A percentile compares a stretch with the other conserved stretches of the same genome.
Evolutionary conservation across 2,888 invertebrate species (phyloP).

Genomic region (Drosophila mayaguana): DNA sequence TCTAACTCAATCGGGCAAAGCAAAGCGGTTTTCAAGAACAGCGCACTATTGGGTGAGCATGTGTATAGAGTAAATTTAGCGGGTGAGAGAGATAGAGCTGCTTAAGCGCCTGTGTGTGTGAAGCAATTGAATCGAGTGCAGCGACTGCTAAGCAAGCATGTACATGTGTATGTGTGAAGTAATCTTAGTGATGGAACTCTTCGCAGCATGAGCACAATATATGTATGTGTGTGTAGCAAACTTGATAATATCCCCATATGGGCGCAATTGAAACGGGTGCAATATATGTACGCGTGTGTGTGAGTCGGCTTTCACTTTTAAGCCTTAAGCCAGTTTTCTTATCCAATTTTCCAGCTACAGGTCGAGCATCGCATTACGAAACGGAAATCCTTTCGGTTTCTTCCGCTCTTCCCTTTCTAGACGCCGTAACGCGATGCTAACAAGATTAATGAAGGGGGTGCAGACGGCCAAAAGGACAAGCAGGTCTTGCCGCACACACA

Average conservation of each 20-base stretch:
- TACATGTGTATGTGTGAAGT: background rate
- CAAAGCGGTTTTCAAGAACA: background rate
- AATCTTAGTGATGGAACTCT: background rate
- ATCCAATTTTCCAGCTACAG: slow-evolving; percentile 51
- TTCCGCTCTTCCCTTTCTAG: slow-evolving; percentile 57
- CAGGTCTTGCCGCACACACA: slow-evolving; percentile 50
- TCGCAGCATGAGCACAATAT: background rate
- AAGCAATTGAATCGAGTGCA: background rate
- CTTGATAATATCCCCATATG: background rate
- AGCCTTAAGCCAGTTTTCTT: slow-evolving; percentile 48
- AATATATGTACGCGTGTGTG: background rate
- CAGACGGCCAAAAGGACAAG: slow-evolving; percentile 49
- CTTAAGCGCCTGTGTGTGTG: background rate
- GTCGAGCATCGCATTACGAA: slow-evolving; percentile 69
- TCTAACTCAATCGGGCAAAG: background rate
- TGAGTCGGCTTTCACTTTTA: slow-evolving; percentile 76
- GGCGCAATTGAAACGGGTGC: background rate
- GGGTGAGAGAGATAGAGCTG: background rate
- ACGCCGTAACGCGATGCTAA: slow-evolving; percentile 54
- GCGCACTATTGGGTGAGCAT: background rate
- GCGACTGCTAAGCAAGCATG: background rate
- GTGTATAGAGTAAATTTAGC: background rate
- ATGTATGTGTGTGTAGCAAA: background rate
- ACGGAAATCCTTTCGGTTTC: slow-evolving; percentile 83
- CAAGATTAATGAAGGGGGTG: slow-evolving; percentile 80